A percentile compares a stretch with the other conserved stretches of the same genome.
phyloP scores from a whole-genome alignment of 2,888 invertebrate species.

The Kryphioiulus occultus region DNA sequence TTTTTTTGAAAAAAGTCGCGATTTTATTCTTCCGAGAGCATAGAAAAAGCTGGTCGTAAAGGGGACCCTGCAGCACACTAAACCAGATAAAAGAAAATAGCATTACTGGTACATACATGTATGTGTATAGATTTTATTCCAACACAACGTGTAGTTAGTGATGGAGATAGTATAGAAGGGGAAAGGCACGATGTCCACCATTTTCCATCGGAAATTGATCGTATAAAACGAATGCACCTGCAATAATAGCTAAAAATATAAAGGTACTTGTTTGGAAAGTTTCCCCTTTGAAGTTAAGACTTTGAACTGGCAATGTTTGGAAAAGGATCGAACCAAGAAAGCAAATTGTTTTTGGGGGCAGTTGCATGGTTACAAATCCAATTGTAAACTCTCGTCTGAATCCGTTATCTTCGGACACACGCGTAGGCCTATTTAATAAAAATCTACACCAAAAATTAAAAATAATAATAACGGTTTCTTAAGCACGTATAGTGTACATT shows the following conservation, averaged over 20 bases:
- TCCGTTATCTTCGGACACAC: not conserved
- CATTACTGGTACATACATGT: not conserved
- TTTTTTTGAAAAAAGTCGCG: not conserved
- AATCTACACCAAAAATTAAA: not conserved
- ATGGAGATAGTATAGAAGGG: slow-evolving; percentile 3
- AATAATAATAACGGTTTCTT: not conserved
- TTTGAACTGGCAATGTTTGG: not conserved
- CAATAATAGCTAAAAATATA: not conserved
- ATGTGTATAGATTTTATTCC: not conserved
- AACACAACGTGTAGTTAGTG: not conserved
- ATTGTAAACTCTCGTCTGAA: no score
- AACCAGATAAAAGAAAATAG: slow-evolving; percentile 1
- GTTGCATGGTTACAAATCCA: no score
- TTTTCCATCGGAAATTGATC: slow-evolving; percentile 25
- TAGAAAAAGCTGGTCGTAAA: slow-evolving; percentile 11
- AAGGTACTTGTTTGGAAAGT: not conserved
- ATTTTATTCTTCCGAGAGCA: not conserved
- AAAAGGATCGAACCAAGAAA: not conserved
- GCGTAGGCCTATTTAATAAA: not conserved
- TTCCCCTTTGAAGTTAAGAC: not conserved
- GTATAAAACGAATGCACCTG: slow-evolving; percentile 1
- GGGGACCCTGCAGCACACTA: slow-evolving; percentile 28
- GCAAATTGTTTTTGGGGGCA: not conserved
- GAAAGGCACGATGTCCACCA: not conserved
- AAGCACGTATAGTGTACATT: not conserved